Conservation (phyloP, 2,113 vertebrate genomes). For the Sula dactylatra region DNA sequence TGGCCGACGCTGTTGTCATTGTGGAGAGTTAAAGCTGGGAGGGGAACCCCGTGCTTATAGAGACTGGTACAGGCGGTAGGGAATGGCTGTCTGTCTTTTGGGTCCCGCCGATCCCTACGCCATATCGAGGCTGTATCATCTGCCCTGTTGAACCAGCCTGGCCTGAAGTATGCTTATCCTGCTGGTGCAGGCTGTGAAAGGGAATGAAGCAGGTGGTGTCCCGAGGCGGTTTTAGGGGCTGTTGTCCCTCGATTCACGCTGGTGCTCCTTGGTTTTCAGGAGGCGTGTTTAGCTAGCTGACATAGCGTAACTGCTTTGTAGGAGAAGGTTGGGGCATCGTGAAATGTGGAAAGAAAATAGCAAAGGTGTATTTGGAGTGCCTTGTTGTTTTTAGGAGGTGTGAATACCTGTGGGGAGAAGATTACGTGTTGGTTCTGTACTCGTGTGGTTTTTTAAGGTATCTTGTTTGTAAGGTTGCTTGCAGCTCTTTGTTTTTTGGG, state of each 20-base stretch:
- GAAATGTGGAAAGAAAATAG: not conserved
- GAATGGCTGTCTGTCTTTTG: not conserved
- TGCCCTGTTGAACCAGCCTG: not conserved
- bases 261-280: not conserved
- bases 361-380: not conserved
- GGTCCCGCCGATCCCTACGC: not conserved
- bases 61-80: not conserved
- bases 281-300: not conserved
- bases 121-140: not conserved
- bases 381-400: not conserved
- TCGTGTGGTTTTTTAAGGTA: fast-evolving
- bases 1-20: fast-evolving
- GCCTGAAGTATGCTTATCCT: not conserved
- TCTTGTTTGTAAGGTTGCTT: fast-evolving
- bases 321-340: fast-evolving
- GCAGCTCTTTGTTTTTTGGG: not conserved
- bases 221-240: not conserved
- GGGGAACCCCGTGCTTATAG: not conserved
- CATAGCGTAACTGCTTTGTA: fast-evolving
- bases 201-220: fast-evolving
- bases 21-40: not conserved
- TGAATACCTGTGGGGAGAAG: fast-evolving
- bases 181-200: fast-evolving
- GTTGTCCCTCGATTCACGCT: fast-evolving
- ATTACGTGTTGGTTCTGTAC: fast-evolving